Evolutionary conservation across 2,888 invertebrate species (phyloP).

Genomic region (Drosophila mimica): DNA sequence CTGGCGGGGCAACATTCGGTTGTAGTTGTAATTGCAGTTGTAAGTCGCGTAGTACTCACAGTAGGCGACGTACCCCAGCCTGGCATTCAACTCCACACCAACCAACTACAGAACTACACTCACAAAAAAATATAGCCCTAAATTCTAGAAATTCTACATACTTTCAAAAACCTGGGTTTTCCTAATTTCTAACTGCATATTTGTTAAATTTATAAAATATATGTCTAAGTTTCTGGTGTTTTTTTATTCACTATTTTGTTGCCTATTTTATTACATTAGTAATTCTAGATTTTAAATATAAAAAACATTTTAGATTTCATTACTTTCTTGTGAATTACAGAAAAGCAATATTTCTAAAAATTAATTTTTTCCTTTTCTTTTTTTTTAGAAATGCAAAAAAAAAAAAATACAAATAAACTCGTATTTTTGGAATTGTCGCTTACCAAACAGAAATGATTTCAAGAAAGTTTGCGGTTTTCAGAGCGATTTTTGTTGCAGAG

Average conservation of each 20-base stretch:
- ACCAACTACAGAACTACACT: neutral
- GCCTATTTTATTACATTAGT: neutral
- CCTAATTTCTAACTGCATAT: neutral
- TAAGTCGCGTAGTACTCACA: constrained; percentile 68
- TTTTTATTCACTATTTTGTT: neutral
- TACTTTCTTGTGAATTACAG: too few species aligned
- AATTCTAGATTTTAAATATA: neutral
- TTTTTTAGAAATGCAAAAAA: neutral
- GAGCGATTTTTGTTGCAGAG: neutral
- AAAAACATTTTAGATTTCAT: neutral
- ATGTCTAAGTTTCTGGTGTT: neutral
- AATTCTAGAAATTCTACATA: neutral
- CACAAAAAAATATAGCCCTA: neutral
- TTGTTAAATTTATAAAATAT: neutral
- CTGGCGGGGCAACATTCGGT: constrained; percentile 15
- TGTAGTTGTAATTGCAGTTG: constrained; percentile 70
- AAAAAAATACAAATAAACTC: too few species aligned
- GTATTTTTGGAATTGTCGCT: too few species aligned
- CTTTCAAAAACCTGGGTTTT: neutral
- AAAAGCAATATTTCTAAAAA: neutral
- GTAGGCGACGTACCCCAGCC: constrained; percentile 5
- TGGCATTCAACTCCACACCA: constrained; percentile 25
- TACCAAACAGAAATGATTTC: too few species aligned
- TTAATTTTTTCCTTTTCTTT: neutral
- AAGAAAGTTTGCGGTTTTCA: too few species aligned